These are phyloP conservation scores for Trematomus bernacchii DNA, from an alignment of 2,797 vertebrate genomes.

Conservation along the genomic window DNA sequence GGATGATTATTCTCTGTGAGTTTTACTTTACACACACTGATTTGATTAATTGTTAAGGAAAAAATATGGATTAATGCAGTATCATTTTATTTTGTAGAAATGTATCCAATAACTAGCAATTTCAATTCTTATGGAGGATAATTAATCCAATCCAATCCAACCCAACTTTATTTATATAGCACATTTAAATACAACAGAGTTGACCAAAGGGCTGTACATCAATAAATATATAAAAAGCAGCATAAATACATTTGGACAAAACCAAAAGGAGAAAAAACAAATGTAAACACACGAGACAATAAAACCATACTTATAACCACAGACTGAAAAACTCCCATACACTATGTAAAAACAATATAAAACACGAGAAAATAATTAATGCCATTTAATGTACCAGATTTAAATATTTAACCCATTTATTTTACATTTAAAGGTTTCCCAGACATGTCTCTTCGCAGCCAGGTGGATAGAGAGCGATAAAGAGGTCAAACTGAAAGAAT, in stretches of 20 bases:
- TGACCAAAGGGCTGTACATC: too few relatives aligned
- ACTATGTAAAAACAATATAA: too few relatives aligned
- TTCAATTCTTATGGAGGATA: background rate
- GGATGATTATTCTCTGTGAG: background rate
- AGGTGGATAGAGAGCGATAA: slow-evolving; percentile 39
- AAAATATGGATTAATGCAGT: background rate
- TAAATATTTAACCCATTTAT: background rate
- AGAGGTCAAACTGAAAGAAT: slow-evolving; percentile 53
- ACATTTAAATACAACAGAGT: too few relatives aligned
- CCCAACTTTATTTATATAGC: too few relatives aligned
- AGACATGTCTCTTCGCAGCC: slow-evolving; percentile 11
- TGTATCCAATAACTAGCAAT: background rate
- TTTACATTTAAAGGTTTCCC: slow-evolving; percentile 12
- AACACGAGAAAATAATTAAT: background rate
- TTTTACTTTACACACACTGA: background rate
- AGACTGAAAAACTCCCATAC: too few relatives aligned
- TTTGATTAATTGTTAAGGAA: background rate
- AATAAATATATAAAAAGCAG: too few relatives aligned
- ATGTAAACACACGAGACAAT: too few relatives aligned
- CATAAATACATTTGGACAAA: too few relatives aligned
- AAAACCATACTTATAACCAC: too few relatives aligned
- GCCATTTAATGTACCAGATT: background rate
- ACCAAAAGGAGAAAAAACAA: too few relatives aligned
- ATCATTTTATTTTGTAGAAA: background rate
- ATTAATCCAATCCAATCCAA: too few relatives aligned